Evolutionary conservation across 2,888 invertebrate genomes (phyloP).

Genomic region (Cheilosia scutellata): DNA sequence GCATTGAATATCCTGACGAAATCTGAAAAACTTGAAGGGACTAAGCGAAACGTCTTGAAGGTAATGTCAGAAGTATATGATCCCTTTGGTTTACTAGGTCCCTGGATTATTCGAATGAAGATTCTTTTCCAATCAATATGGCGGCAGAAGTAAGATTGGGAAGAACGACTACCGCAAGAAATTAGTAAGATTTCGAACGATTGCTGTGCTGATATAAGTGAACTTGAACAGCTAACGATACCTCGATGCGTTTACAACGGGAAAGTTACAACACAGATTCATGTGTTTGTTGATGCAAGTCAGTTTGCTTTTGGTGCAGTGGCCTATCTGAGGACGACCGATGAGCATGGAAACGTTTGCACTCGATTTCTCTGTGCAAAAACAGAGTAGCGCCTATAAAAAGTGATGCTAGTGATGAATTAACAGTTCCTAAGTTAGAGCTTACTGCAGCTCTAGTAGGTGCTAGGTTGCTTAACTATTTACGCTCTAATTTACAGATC

Average conservation of each 20-base stretch:
- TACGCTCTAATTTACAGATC: constrained; percentile 12
- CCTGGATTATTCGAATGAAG: constrained; percentile 26
- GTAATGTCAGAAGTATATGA: constrained; percentile 39
- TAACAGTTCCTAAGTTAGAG: constrained; percentile 7
- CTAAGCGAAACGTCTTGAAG: constrained; percentile 22
- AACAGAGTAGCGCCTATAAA: constrained; percentile 16
- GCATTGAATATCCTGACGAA: constrained; percentile 8
- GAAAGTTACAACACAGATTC: not conserved
- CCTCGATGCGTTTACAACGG: not conserved
- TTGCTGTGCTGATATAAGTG: constrained; percentile 7
- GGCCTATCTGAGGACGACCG: constrained; percentile 12
- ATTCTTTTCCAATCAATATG: constrained; percentile 39
- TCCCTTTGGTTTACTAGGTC: constrained; percentile 41
- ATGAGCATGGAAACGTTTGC: not conserved
- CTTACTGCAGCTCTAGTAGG: constrained; percentile 3
- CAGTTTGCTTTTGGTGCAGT: constrained; percentile 19
- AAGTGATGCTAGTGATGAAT: constrained; percentile 7
- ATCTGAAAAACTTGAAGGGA: constrained; percentile 7
- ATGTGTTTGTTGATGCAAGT: not conserved
- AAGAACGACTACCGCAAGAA: constrained; percentile 13
- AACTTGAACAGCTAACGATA: constrained; percentile 1
- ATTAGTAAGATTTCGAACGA: constrained; percentile 14
- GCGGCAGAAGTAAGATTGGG: constrained; percentile 31
- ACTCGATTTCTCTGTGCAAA: constrained; percentile 23
- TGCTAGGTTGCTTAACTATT: constrained; percentile 22